Base-by-base conservation (phyloP, 1,140 invertebrate genomes). In the Ooceraea biroi region DNA sequence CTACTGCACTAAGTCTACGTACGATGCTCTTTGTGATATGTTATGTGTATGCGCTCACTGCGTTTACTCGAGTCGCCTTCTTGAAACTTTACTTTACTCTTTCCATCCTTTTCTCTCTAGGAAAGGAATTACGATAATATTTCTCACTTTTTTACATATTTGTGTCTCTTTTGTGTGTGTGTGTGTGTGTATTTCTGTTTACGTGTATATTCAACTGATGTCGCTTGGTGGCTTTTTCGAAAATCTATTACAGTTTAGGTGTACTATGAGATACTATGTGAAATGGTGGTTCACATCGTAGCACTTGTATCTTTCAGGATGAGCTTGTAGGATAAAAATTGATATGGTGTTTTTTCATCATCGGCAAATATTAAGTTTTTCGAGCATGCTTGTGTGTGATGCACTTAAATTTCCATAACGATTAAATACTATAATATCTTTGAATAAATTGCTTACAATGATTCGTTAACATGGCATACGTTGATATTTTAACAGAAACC, bases 1-100 rank as follows among this genome's bases (percentile, higher is more conserved):
- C 71, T 46, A 22, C 22, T 80, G 69, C 65, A 44, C 22, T 80
- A 80, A 69, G 17, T 0, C 50, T 80, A 80, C 46, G 73, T 58
- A 66, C 65, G 36, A 57, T 80, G 36, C 52, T 55, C 10, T 80
- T 80, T 19, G 69, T 71, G 76, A 80, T 80, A 80, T 71, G 76
- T 80, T 12, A 78, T 25, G 22, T 44, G 55, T 44, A 69, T 41
- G 63, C 17, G 44, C 36, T 58, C 11, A 1, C 17, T 78, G 10
- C 30, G 17, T 69, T 44, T 12, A 17, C 10, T 36, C 7, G 2
- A 36, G n/a, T 36, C n/a, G 12, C 52, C 50, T 55, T 30, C 0
- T 46, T 22, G n/a, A 71, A 12, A 58, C 30, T 66, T 30, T 27
- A n/a, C 19, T n/a, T 27, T 55, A 4, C 48, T 5, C 41, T 3